These are phyloP conservation scores for Ophonus ardosiacus DNA, from an alignment of 2,888 invertebrate species.

Conservation along the genomic window DNA sequence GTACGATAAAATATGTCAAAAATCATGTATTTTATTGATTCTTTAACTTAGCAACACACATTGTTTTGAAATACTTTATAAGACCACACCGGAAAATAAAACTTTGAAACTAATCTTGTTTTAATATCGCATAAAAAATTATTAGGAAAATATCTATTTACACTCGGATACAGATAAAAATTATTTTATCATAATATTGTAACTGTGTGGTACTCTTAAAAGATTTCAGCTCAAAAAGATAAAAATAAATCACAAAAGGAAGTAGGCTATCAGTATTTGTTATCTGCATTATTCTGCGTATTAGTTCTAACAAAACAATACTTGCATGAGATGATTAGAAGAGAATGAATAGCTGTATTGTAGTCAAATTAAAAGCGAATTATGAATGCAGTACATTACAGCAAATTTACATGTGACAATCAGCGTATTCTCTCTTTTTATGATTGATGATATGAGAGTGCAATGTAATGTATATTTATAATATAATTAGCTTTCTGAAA, in stretches of 20 bases:
- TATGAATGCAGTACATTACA: background rate
- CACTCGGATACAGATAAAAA: no score
- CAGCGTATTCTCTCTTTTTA: background rate
- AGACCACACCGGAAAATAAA: no score
- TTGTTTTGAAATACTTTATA: no score
- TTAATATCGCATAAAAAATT: no score
- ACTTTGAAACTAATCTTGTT: no score
- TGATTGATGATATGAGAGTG: background rate
- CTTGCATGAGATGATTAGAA: background rate
- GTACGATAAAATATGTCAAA: no score
- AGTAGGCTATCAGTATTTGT: background rate
- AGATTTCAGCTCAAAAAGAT: background rate
- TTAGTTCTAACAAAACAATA: background rate
- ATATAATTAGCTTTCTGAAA: background rate
- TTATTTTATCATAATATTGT: no score
- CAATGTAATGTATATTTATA: background rate
- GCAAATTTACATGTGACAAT: background rate
- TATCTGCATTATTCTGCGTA: background rate
- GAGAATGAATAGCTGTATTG: background rate
- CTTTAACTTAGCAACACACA: no score
- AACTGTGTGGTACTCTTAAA: no score
- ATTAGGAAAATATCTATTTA: no score
- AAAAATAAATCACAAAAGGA: background rate
- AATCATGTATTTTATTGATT: no score
- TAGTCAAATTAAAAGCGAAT: background rate